Evolutionary conservation across 2,797 vertebrate genomes (phyloP).

Genomic region (Hippoglossus hippoglossus): DNA sequence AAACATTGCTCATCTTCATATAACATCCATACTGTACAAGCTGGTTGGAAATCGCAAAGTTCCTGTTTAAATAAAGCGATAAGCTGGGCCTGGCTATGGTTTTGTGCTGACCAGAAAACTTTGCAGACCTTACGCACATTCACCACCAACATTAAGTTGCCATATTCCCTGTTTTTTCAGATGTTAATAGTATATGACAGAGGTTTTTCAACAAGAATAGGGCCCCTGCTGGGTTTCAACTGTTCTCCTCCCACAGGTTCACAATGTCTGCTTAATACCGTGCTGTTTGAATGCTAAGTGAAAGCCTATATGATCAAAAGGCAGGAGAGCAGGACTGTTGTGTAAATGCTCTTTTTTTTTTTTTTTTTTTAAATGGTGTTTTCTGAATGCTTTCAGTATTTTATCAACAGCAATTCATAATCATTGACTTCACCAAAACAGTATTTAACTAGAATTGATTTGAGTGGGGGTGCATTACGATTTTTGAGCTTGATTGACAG

Average conservation of each 20-base stretch:
- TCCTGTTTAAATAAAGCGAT: neutral
- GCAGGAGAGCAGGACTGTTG: neutral
- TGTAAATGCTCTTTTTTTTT: neutral
- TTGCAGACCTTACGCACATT: neutral
- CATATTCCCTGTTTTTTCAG: neutral
- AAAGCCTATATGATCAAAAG: constrained; percentile 6
- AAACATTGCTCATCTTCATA: too few species aligned
- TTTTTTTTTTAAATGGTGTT: too few species aligned
- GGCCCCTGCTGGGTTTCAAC: neutral
- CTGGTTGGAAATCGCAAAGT: too few species aligned
- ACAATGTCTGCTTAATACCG: neutral
- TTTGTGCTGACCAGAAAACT: constrained; percentile 7
- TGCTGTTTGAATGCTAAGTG: neutral
- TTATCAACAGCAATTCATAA: constrained; percentile 19
- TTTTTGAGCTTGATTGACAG: constrained; percentile 83
- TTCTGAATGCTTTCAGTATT: constrained; percentile 13
- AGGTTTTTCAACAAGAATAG: neutral
- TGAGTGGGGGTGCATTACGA: constrained; percentile 69
- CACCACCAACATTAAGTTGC: neutral
- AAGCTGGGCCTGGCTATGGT: neutral
- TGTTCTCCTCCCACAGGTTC: neutral
- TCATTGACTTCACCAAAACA: constrained; percentile 43
- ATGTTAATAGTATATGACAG: constrained; percentile 7
- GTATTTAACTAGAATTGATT: constrained; percentile 65
- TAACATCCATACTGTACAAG: too few species aligned